phyloP scores from a whole-genome alignment of 2,113 vertebrate genomes.

The Delphinus delphis region DNA sequence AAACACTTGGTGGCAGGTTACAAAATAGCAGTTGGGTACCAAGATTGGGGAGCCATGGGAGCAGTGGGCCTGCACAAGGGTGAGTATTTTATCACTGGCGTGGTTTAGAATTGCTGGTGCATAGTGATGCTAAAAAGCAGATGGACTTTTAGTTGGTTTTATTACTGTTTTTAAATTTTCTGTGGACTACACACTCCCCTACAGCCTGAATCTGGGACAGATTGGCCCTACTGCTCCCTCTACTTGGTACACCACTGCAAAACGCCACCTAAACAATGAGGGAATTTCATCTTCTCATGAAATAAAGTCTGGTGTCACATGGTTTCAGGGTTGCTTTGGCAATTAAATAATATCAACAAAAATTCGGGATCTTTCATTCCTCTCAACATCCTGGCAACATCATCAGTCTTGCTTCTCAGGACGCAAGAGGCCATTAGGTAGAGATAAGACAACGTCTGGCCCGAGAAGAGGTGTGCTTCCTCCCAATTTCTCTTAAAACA shows the following conservation, averaged over 20 bases:
- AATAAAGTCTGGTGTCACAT: neutral
- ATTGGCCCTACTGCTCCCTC: too few relatives aligned
- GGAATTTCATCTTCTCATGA: neutral
- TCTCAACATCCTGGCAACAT: neutral
- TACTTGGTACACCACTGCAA: neutral
- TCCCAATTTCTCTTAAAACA: neutral
- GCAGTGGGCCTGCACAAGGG: neutral
- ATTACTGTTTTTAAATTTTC: neutral
- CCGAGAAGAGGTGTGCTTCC: neutral
- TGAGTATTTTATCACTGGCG: neutral
- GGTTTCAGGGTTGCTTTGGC: neutral
- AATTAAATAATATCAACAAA: neutral
- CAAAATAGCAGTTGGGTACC: neutral
- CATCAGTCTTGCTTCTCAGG: neutral
- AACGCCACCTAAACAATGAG: neutral
- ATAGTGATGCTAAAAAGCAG: slow-evolving; percentile 27
- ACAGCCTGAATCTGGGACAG: accelerated
- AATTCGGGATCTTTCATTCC: neutral
- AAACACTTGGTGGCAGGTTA: neutral
- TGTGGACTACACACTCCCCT: neutral
- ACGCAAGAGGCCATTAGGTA: neutral
- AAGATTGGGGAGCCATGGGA: neutral
- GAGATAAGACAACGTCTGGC: neutral
- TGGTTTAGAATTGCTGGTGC: neutral
- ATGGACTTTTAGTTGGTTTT: neutral